These are phyloP conservation scores for Varanus komodoensis DNA, from an alignment of 2,113 vertebrate genomes.

Conservation along the genomic window DNA sequence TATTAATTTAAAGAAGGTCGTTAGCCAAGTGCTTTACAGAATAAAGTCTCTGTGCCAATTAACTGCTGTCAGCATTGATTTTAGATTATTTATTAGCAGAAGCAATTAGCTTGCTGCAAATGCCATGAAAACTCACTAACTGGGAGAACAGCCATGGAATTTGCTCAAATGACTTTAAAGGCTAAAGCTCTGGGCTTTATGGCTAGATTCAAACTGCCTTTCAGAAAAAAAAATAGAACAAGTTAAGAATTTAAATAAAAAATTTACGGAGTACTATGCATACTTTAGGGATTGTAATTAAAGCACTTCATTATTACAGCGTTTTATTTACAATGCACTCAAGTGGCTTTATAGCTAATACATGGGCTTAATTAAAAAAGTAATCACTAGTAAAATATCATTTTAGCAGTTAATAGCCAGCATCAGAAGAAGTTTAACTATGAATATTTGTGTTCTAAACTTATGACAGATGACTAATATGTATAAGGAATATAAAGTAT, in stretches of 20 bases:
- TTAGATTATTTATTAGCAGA: constrained; percentile 93
- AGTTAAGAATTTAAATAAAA: constrained; percentile 76
- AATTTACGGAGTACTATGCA: constrained; percentile 72
- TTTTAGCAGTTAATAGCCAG: constrained; percentile 71
- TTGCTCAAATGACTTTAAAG: constrained; percentile 80
- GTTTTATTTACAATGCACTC: constrained; percentile 78
- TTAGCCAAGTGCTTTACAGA: constrained; percentile 93
- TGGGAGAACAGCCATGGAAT: constrained; percentile 79
- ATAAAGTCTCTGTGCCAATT: constrained; percentile 95
- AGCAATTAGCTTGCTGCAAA: constrained; percentile 88
- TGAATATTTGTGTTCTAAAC: constrained; percentile 60
- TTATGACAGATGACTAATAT: constrained; percentile 67
- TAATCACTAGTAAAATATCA: constrained; percentile 77
- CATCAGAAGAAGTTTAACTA: constrained; percentile 71
- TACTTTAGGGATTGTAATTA: constrained; percentile 74
- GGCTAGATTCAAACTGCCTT: constrained; percentile 66
- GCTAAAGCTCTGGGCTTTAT: constrained; percentile 68
- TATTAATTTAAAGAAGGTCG: constrained; percentile 98
- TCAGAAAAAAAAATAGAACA: constrained; percentile 68
- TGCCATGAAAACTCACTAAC: constrained; percentile 82
- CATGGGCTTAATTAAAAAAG: constrained; percentile 77
- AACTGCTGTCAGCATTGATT: constrained; percentile 91
- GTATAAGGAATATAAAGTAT: constrained; percentile 59
- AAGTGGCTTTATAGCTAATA: constrained; percentile 77
- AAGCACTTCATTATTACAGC: constrained; percentile 74